phyloP scores from a whole-genome alignment of 2,888 invertebrate genomes.

The Aporophyla nigra region DNA sequence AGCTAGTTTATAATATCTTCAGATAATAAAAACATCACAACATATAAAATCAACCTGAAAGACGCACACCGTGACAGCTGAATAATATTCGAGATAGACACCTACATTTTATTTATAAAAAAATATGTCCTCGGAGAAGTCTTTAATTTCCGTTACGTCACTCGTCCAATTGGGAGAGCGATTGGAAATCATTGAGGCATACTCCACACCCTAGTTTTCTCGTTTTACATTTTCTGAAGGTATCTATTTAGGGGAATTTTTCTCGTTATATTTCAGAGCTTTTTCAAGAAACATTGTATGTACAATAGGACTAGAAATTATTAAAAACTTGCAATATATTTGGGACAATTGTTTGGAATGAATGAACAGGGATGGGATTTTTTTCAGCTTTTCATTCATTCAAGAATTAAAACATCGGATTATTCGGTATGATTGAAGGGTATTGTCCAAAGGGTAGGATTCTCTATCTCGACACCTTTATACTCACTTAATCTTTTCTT shows the following conservation, averaged over 20 bases:
- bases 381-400: not conserved
- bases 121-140: slow-evolving; percentile 79
- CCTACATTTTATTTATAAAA: slow-evolving; percentile 70
- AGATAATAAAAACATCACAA: not conserved
- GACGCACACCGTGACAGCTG: slow-evolving; percentile 58
- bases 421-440: not conserved
- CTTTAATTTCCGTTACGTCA: slow-evolving; percentile 91
- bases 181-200: slow-evolving; percentile 87
- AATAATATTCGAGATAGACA: slow-evolving; percentile 60
- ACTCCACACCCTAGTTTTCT: slow-evolving; percentile 76
- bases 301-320: slow-evolving; percentile 6
- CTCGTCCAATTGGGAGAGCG: slow-evolving; percentile 88
- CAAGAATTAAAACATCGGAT: not conserved
- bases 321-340: slow-evolving; percentile 7
- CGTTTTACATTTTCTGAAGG: slow-evolving; percentile 70
- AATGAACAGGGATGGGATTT: not conserved
- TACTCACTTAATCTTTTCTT: not conserved
- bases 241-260: slow-evolving; percentile 57
- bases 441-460: too few species aligned
- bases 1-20: not conserved
- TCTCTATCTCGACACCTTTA: not conserved
- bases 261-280: slow-evolving; percentile 14
- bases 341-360: not conserved
- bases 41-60: slow-evolving; percentile 50
- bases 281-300: slow-evolving; percentile 3